Evolutionary conservation across 2,797 vertebrate genomes (phyloP), one percentile per base, ranked within the genome.

Genomic region (Pitangus sulphuratus): DNA sequence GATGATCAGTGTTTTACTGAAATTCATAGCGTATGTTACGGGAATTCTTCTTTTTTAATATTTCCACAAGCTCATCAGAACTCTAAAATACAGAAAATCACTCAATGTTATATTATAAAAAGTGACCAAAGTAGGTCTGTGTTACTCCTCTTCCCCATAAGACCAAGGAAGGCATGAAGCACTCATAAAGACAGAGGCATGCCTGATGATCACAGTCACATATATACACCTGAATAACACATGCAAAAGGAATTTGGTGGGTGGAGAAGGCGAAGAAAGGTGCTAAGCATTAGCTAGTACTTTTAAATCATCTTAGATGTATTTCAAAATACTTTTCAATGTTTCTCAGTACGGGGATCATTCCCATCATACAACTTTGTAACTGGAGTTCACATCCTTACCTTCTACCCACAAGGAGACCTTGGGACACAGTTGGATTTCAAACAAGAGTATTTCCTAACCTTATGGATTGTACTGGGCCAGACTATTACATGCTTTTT

Each of bases 1-100:
- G 26, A 85, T 68, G n/a, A 93, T 92, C 44, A 33, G 69, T 58
- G n/a, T 78, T 92, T 95, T 95, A 93, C 90, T 76, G 85, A 96
- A 84, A 92, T 89, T 60, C 2, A 15, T 60, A 62, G 65, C 31
- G 37, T 92, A 89, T 65, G 12, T 91, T 93, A 86, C 94, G 37
- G 92, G 89, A 95, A 95, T 39, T 66, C 2, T 69, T 89, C 37
- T 64, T 80, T 93, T 89, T 87, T 89, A 93, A 78, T 85, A 61
- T 76, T 86, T 96, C 76, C 51, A 76, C 26, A 62, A 72, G 47
- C 39, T 74, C 45, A 53, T 58, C 87, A 54, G 33, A 89, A 77
- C 47, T 90, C 50, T 66, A 64, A 80, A 92, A 84, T 69, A 62
- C 4, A 81, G 58, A 93, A 92, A 82, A 15, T 5, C 18, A 35